Evolutionary conservation across 2,113 vertebrate genomes (phyloP), one percentile per base, ranked within the genome.

Genomic region (Gyps fulvus): DNA sequence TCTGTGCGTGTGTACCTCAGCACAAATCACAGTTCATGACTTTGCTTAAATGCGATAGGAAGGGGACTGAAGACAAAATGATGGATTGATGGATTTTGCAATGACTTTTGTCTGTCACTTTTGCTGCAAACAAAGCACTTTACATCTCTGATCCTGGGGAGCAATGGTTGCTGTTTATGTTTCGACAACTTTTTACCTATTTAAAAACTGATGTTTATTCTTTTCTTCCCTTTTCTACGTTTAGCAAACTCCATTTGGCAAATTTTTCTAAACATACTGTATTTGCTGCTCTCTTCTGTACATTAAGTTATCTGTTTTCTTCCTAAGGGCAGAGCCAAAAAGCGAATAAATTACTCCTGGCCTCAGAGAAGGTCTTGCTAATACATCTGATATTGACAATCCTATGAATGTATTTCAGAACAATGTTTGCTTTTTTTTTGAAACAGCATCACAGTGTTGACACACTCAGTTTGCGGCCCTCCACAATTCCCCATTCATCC

Each of bases 401-500:
- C 62, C 62, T 65, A 57, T 31, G 73, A 94, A 93, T 80, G 8
- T 63, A 80, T 65, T 76, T 47, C 49, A 93, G 88, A 88, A 90
- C 88, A 93, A 90, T 50, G 78, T 86, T 47, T 76, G 69, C 49
- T 80, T 52, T 80, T 76, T 83, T 95, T 86, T 67, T 74, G 49
- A 67, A 92, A 50, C 38, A 61, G 74, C 79, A 88, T 52, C 70
- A 74, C 26, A 76, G 29, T 43, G 74, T 38, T 96, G 82, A 63
- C 88, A 52, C 6, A 47, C 15, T 85, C 61, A 16, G 65, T 59
- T 29, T 79, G 73, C 13, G 21, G 74, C 27, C 43, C 49, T 83
- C 32, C 61, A 85, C 94, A 92, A 85, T 85, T 90, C 65, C 55
- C 84, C 70, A 89, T 93, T 95, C 94, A 83, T 79, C 36, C 58